Conservation (phyloP, 2,888 invertebrate species). For the Ernsta delagoae region DNA sequence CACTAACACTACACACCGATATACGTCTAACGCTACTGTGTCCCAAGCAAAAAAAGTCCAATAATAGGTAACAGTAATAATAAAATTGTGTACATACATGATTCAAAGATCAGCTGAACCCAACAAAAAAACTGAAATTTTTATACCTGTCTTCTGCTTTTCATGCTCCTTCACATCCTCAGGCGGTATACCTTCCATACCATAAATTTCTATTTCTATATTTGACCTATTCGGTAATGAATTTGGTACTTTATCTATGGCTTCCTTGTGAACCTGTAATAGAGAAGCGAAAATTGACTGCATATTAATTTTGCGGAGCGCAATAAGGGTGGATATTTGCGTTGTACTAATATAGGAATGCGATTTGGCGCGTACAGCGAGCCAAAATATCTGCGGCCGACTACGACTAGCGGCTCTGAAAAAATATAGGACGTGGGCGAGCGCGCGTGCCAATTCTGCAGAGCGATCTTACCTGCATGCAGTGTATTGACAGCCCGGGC, state of each 20-base stretch:
- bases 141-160: constrained; percentile 89
- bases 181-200: constrained; percentile 99
- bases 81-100: constrained; percentile 65
- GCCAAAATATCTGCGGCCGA: constrained; percentile 74
- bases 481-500: constrained; percentile 99
- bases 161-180: constrained; percentile 98
- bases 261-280: constrained; percentile 98
- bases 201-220: constrained; percentile 99
- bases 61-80: constrained; percentile 39
- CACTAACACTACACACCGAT: constrained; percentile 72
- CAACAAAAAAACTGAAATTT: constrained; percentile 48
- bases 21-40: constrained; percentile 66
- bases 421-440: constrained; percentile 59
- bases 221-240: constrained; percentile 98
- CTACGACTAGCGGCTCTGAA: constrained; percentile 57
- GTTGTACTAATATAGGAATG: constrained; percentile 58
- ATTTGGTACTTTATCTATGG: constrained; percentile 99
- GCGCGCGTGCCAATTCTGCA: constrained; percentile 68
- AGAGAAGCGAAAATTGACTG: constrained; percentile 41
- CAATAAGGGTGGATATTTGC: constrained; percentile 54
- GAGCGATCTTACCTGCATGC: constrained; percentile 90
- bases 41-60: constrained; percentile 62
- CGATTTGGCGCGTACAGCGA: constrained; percentile 62
- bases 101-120: constrained; percentile 60
- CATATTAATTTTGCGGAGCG: constrained; percentile 29